Evolutionary conservation across 1,140 invertebrate species (phyloP).

Genomic region (Augochlora pura): DNA sequence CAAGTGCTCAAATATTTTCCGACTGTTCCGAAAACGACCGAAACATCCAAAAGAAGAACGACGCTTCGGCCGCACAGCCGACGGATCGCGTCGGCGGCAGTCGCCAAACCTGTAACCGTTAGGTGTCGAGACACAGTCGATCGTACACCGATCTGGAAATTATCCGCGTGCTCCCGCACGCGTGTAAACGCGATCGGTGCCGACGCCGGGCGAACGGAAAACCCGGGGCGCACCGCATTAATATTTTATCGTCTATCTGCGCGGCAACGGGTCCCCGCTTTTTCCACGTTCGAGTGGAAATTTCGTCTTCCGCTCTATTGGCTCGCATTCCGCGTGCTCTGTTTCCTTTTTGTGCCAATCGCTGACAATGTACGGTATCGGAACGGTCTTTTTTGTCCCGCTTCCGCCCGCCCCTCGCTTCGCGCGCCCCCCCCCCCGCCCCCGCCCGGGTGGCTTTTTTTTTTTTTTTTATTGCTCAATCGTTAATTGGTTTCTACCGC

Average conservation of each 20-base stretch:
- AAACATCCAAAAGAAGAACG: too few relatives aligned
- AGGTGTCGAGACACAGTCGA: too few relatives aligned
- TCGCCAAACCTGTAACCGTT: too few relatives aligned
- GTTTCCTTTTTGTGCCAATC: slow-evolving; percentile 29
- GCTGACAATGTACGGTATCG: slow-evolving; percentile 21
- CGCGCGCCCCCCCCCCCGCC: too few relatives aligned
- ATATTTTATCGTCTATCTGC: slow-evolving; percentile 23
- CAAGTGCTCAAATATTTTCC: too few relatives aligned
- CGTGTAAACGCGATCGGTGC: background rate
- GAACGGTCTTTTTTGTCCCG: background rate
- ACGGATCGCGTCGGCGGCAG: too few relatives aligned
- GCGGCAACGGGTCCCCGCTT: slow-evolving; percentile 11
- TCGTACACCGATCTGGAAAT: background rate
- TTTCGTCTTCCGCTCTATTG: slow-evolving; percentile 36
- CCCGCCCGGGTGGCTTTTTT: too few relatives aligned
- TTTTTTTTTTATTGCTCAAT: slow-evolving; percentile 9
- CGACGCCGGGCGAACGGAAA: background rate
- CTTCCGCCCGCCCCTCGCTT: too few relatives aligned
- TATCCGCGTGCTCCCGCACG: background rate
- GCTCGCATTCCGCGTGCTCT: slow-evolving; percentile 20
- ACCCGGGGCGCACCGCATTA: slow-evolving; percentile 8
- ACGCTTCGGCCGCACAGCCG: too few relatives aligned
- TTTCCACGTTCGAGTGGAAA: slow-evolving; percentile 22
- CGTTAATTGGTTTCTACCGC: slow-evolving; percentile 36
- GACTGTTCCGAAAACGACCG: too few relatives aligned